Evolutionary conservation across 2,888 invertebrate genomes (phyloP).

Genomic region (Campoplex capitator): DNA sequence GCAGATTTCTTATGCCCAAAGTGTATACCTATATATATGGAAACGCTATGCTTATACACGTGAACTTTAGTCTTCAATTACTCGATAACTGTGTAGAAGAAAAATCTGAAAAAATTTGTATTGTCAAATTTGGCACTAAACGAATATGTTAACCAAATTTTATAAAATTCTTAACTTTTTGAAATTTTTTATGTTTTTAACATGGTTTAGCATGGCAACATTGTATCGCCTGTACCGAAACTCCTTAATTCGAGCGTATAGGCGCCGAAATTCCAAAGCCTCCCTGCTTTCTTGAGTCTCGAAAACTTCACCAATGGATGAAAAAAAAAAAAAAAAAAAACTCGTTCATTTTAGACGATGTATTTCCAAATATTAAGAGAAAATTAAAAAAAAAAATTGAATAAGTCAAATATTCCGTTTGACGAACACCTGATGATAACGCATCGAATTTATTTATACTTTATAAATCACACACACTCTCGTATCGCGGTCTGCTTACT

Average conservation of each 20-base stretch:
- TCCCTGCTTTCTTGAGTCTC: constrained; percentile 22
- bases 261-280: neutral
- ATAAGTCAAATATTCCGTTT: constrained; percentile 38
- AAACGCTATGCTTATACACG: too few species aligned
- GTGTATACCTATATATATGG: too few species aligned
- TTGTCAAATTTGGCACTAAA: too few species aligned
- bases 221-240: too few species aligned
- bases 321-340: neutral
- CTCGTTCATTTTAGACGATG: neutral
- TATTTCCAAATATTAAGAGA: constrained; percentile 7
- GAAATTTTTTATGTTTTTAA: too few species aligned
- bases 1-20: too few species aligned
- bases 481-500: neutral
- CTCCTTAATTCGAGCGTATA: constrained; percentile 2
- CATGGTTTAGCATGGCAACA: too few species aligned
- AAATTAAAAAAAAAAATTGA: constrained; percentile 5
- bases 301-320: constrained; percentile 3
- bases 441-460: constrained; percentile 47
- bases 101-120: too few species aligned
- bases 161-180: too few species aligned
- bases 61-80: too few species aligned
- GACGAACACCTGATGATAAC: constrained; percentile 46
- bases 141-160: too few species aligned
- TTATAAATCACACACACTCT: constrained; percentile 28
- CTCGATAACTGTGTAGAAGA: too few species aligned